Base-by-base conservation (phyloP, 2,113 vertebrate species). In the Podarcis raffonei region DNA sequence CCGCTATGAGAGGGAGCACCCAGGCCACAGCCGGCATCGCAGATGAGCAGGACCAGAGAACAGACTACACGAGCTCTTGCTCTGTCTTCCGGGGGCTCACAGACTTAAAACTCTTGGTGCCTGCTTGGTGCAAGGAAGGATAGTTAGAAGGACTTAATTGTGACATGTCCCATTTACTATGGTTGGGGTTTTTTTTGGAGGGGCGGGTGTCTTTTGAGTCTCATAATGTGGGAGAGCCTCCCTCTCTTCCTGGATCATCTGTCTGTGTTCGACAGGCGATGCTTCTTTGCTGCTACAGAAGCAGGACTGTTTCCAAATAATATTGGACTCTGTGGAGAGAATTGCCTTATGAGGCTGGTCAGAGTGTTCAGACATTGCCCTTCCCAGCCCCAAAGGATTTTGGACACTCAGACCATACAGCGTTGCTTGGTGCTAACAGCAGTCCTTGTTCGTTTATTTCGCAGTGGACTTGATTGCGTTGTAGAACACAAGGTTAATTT, bases 1-100 rank as follows among this genome's bases (percentile, higher is more conserved):
- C 53, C 96, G 96, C 89, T 97, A 97, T 1, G 97, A 97, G 3
- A 88, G 97, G 0, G 97, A 97, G 48, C 97, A 96, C 22, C 93
- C 96, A 0, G 95, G 97, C 22, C 97, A 97, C 91, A 97, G 97
- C 78, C 91, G 97, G 62, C 97, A 97, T 2, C 93, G 97, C 86
- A 93, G 97, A 39, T 97, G 95, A 97, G 39, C 71, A 12, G 8
- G 2, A 3, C 25, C 37, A 0, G 2, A 3, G 2, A 42, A 6
- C 22, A 57, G 74, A 86, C 87, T 12, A 53, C 57, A 25, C 4
- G 11, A 39, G n/a, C 37, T 82, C 37, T 6, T 1, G 11, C 65
- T 62, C n/a, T 12, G 77, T 57, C 81, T 84, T 84, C 79, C 78
- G 83, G 27, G 27, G 37, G 53, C 89, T 81, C 53, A 12, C 25